Evolutionary conservation across 2,797 vertebrate genomes (phyloP).

Genomic region (Dipus sagitta): DNA sequence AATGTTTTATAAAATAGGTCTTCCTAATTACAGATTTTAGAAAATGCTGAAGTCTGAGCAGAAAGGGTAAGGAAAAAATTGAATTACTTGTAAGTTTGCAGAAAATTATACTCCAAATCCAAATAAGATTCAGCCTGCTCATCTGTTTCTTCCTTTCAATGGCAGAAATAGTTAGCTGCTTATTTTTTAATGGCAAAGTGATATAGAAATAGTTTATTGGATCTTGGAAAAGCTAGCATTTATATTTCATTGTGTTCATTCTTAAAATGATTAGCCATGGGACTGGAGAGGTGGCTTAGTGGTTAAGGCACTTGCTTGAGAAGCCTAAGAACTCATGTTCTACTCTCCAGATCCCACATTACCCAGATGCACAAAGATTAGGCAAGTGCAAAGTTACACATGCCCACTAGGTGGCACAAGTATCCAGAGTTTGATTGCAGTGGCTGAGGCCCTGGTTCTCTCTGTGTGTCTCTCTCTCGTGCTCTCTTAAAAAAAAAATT

Average conservation of each 20-base stretch:
- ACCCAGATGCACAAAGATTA: too few species aligned
- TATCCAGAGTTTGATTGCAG: too few species aligned
- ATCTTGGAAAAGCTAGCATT: slow-evolving; percentile 53
- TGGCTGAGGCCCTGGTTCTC: too few species aligned
- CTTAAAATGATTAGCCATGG: slow-evolving; percentile 47
- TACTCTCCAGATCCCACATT: too few species aligned
- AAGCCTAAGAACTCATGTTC: too few species aligned
- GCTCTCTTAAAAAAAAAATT: too few species aligned
- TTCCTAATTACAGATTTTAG: slow-evolving; percentile 51
- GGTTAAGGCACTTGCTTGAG: too few species aligned
- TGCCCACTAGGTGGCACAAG: too few species aligned
- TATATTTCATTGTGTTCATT: slow-evolving; percentile 61
- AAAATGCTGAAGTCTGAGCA: background rate
- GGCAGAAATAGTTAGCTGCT: slow-evolving; percentile 7
- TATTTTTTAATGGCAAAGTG: slow-evolving; percentile 61
- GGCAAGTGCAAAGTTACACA: too few species aligned
- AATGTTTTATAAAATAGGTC: slow-evolving; percentile 20
- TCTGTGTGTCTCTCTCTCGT: too few species aligned
- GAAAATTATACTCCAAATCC: slow-evolving; percentile 15
- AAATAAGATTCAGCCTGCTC: background rate
- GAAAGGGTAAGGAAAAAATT: slow-evolving; percentile 62
- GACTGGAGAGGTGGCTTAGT: too few species aligned
- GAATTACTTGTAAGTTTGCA: slow-evolving; percentile 55
- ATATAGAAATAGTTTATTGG: slow-evolving; percentile 37
- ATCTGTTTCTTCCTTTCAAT: background rate